Base-by-base conservation (phyloP, 1,140 invertebrate species). In the Parapsyche elsis region DNA sequence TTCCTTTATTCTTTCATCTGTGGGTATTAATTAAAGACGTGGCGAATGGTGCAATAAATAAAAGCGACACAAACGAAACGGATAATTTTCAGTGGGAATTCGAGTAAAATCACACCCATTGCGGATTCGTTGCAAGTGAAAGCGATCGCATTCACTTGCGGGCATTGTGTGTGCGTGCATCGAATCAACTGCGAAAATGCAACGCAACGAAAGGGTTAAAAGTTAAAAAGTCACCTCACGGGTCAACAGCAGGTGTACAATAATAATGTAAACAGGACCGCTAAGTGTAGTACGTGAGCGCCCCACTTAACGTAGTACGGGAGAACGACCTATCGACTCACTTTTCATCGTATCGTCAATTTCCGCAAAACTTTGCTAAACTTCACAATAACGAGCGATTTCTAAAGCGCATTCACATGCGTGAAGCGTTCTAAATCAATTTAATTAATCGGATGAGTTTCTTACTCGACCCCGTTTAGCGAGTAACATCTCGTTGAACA, bases 231-330 rank as follows among this genome's bases (percentile, higher is more conserved):
- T 61, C 9, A 61, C 21, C 16, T 16, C 21, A 19, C 24, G 23
- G 64, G 64, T 67, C 64, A 67, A 67, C 5, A 12, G 24, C 24
- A 12, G 64, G 64, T 26, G 10, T 67, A 26, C n/a, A 9, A 4
- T 10, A 26, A 30, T 24, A 38, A 38, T 38, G 30, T 38, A 38
- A 38, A 38, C 30, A 67, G 64, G 64, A 67, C 64, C 64, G 64
- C 64, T 67, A 67, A 67, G 24, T 24, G 64, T 19, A 19, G 57
- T 67, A 67, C 64, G 64, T 67, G 64, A 26, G 21, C 23, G 64
- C 14, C 24, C 64, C 64, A 67, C 64, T 67, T 67, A 61, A 61
- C 57, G 57, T 61, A 21, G 16, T 53, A 38, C 30, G 30, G 30
- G 30, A 38, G 30, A 38, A 38, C 30, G 30, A 38, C 30, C 30